A percentile compares a stretch with the other conserved stretches of the same genome.
phyloP scores from a whole-genome alignment of 2,888 invertebrate species.

The Nymphalis c-album region DNA sequence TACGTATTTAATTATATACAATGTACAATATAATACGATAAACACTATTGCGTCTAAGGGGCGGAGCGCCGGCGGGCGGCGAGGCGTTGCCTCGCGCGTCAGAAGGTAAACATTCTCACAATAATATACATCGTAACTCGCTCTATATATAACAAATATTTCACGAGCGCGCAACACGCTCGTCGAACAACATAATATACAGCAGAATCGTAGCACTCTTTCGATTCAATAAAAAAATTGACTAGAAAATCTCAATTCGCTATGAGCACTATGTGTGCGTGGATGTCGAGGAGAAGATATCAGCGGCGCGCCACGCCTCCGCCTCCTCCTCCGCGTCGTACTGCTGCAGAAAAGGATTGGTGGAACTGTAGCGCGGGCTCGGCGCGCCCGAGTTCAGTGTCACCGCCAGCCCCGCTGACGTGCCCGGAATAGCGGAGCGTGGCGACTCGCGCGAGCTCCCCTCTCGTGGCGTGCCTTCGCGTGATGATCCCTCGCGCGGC shows the following conservation, averaged over 20 bases:
- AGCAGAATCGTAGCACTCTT: conserved; percentile 77
- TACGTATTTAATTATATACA: conserved; percentile 75
- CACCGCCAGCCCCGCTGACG: conserved; percentile 83
- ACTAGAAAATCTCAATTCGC: conserved; percentile 80
- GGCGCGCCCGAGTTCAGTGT: conserved; percentile 72
- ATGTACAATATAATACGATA: conserved; percentile 77
- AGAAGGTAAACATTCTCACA: conserved; percentile 75
- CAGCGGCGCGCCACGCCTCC: conserved; percentile 74
- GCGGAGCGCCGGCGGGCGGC: conserved; percentile 64
- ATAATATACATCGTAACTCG: conserved; percentile 78
- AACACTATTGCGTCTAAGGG: conserved; percentile 68
- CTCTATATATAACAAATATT: conserved; percentile 77
- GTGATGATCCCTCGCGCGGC: conserved; percentile 51
- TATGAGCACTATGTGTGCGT: conserved; percentile 77
- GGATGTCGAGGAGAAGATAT: conserved; percentile 72
- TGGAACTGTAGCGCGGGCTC: conserved; percentile 74
- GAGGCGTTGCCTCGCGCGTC: conserved; percentile 64
- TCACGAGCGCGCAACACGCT: conserved; percentile 73
- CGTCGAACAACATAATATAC: conserved; percentile 76
- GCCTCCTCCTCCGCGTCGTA: conserved; percentile 78
- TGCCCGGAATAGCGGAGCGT: conserved; percentile 78
- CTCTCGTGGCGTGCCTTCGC: conserved; percentile 52
- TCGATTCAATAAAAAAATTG: conserved; percentile 80
- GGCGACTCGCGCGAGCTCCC: conserved; percentile 60
- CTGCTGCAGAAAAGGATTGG: conserved; percentile 83